Evolutionary conservation across 2,888 invertebrate species (phyloP).

Genomic region (Hypomecis atomaria): DNA sequence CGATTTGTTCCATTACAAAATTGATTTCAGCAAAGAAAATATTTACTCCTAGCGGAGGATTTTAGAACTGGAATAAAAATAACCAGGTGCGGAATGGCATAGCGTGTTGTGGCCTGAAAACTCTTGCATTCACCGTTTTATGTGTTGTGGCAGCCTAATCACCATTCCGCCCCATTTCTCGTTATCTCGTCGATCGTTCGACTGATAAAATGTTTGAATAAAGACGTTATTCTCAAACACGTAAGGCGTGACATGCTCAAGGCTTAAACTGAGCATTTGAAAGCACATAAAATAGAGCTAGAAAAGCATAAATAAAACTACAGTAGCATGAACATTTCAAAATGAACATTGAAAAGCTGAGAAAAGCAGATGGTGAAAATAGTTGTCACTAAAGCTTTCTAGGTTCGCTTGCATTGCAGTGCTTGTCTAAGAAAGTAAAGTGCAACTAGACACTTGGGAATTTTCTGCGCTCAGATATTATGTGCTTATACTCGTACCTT

Average conservation of each 20-base stretch:
- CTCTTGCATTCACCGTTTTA: slow-evolving; percentile 29
- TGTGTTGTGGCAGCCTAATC: slow-evolving; percentile 30
- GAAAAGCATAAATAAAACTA: slow-evolving; percentile 1
- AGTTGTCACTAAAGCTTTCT: slow-evolving; percentile 10
- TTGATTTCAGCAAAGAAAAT: too few relatives aligned
- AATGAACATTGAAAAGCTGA: slow-evolving; percentile 17
- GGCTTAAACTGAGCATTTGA: slow-evolving; percentile 3
- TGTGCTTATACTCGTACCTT: background rate
- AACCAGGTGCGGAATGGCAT: slow-evolving; percentile 13
- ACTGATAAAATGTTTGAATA: slow-evolving; percentile 28
- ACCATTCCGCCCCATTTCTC: slow-evolving; percentile 23
- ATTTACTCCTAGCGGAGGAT: too few relatives aligned
- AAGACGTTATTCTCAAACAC: slow-evolving; percentile 27
- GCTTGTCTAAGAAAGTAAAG: slow-evolving; percentile 3
- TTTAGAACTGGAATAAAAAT: slow-evolving; percentile 11
- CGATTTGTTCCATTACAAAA: background rate
- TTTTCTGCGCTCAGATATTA: slow-evolving; percentile 1
- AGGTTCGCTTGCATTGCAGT: slow-evolving; percentile 16
- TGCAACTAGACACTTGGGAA: slow-evolving; percentile 8
- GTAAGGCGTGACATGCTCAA: slow-evolving; percentile 22
- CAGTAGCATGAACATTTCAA: slow-evolving; percentile 3
- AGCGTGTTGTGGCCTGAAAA: slow-evolving; percentile 20
- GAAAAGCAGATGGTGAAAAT: slow-evolving; percentile 14
- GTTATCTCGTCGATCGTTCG: slow-evolving; percentile 25
- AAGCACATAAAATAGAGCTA: slow-evolving; percentile 1